Evolutionary conservation across 2,888 invertebrate genomes (phyloP).

Genomic region (Dynastes hyllus): DNA sequence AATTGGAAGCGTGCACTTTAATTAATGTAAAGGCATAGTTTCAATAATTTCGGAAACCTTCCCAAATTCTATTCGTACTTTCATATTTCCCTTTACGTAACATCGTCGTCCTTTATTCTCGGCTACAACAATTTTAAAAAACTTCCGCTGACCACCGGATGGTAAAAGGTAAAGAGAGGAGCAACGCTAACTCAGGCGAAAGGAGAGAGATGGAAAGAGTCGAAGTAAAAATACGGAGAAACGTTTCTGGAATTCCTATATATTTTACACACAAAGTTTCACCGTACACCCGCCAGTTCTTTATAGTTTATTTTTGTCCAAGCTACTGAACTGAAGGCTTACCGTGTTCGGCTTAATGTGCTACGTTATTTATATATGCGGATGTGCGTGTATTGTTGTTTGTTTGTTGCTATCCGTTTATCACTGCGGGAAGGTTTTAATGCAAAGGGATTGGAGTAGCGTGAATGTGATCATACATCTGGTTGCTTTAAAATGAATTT

Average conservation of each 20-base stretch:
- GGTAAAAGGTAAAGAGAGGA: slow-evolving; percentile 62
- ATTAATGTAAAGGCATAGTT: slow-evolving; percentile 44
- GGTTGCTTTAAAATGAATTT: too few species aligned
- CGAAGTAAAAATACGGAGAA: slow-evolving; percentile 55
- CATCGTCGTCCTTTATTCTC: slow-evolving; percentile 25
- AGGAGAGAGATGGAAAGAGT: slow-evolving; percentile 55
- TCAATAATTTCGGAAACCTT: slow-evolving; percentile 35
- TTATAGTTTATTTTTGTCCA: slow-evolving; percentile 48
- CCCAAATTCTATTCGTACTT: slow-evolving; percentile 29
- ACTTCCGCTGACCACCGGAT: slow-evolving; percentile 63
- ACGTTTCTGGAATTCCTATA: slow-evolving; percentile 50
- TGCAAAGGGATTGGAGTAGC: slow-evolving; percentile 26
- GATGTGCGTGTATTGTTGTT: slow-evolving; percentile 13
- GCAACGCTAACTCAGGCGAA: slow-evolving; percentile 60
- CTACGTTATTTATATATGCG: slow-evolving; percentile 42
- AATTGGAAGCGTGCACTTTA: slow-evolving; percentile 18
- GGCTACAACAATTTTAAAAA: slow-evolving; percentile 31
- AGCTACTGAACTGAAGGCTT: slow-evolving; percentile 47
- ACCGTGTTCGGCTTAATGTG: slow-evolving; percentile 46
- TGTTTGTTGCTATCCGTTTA: slow-evolving; percentile 33
- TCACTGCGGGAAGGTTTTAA: slow-evolving; percentile 35
- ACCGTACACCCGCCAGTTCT: slow-evolving; percentile 38
- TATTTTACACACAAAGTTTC: slow-evolving; percentile 47
- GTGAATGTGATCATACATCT: too few species aligned
- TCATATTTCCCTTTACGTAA: slow-evolving; percentile 29